Evolutionary conservation across 1,140 invertebrate species (phyloP).

Genomic region (Zaprionus capensis): DNA sequence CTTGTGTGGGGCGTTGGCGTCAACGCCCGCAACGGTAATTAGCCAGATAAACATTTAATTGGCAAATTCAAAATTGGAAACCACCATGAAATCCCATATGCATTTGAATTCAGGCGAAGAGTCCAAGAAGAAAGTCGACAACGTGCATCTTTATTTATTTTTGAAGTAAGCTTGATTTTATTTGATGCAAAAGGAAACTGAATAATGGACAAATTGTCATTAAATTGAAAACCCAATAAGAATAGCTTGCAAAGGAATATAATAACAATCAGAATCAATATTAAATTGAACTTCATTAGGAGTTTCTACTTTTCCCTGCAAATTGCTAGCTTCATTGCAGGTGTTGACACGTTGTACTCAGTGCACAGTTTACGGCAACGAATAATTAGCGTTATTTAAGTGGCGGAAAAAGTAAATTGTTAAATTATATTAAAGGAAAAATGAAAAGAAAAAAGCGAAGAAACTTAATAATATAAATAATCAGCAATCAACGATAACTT

Average conservation of each 20-base stretch:
- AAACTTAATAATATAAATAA: constrained; percentile 81
- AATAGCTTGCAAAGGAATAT: neutral
- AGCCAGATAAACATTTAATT: constrained; percentile 80
- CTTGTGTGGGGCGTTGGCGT: constrained; percentile 41
- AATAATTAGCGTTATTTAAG: constrained; percentile 31
- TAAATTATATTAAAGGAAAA: constrained; percentile 54
- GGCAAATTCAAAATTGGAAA: constrained; percentile 72
- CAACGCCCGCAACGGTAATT: constrained; percentile 63
- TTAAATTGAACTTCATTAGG: neutral
- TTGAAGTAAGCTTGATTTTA: neutral
- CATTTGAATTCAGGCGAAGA: constrained; percentile 59
- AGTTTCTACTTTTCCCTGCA: neutral
- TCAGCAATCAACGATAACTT: constrained; percentile 53
- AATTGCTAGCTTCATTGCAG: neutral
- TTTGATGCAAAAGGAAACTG: too few species aligned
- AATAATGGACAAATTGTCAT: too few species aligned
- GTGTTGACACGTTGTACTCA: neutral
- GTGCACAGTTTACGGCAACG: constrained; percentile 19
- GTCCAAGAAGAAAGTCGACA: constrained; percentile 13
- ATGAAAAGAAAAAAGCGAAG: constrained; percentile 27
- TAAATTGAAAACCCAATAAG: too few species aligned
- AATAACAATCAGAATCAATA: neutral
- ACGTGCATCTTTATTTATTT: constrained; percentile 21
- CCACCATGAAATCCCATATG: constrained; percentile 64
- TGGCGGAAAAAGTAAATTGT: constrained; percentile 58